phyloP scores from a whole-genome alignment of 2,797 vertebrate genomes.

The Pristis pectinata region DNA sequence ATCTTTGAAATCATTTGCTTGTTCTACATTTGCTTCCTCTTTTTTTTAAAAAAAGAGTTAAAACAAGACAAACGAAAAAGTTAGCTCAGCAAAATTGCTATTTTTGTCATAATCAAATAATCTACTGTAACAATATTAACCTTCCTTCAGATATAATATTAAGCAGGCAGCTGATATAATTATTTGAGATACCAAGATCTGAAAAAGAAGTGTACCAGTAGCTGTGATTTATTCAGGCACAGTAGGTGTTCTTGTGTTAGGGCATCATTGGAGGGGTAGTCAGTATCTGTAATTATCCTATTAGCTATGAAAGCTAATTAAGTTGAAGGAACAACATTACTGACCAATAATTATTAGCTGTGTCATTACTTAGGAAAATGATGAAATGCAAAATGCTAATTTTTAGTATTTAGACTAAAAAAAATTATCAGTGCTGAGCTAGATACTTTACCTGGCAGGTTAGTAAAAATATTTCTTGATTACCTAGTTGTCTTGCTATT shows the following conservation, averaged over 20 bases:
- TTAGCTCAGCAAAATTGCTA: not conserved
- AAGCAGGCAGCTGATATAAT: not conserved
- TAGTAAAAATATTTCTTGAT: not conserved
- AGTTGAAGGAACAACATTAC: not conserved
- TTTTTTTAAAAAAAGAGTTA: not conserved
- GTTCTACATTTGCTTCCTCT: not conserved
- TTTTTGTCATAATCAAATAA: not conserved
- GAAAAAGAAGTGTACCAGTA: not conserved
- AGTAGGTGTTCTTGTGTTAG: not conserved
- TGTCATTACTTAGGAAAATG: not conserved
- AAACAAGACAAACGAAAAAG: not conserved
- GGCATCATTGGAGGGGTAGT: not conserved
- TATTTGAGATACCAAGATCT: not conserved
- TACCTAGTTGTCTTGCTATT: not conserved
- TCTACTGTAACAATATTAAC: not conserved
- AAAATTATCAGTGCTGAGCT: too few species aligned
- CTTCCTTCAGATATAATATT: not conserved
- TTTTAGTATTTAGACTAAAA: not conserved
- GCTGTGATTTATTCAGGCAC: not conserved
- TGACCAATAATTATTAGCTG: not conserved
- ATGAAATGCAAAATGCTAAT: not conserved
- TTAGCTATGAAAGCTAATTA: not conserved
- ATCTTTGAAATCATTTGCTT: not conserved
- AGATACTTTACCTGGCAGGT: not conserved
- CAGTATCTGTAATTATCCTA: slow-evolving; percentile 8